Evolutionary conservation across 2,797 vertebrate genomes (phyloP), one percentile per base, ranked within the genome.

Genomic region (Lithobates sylvaticus): DNA sequence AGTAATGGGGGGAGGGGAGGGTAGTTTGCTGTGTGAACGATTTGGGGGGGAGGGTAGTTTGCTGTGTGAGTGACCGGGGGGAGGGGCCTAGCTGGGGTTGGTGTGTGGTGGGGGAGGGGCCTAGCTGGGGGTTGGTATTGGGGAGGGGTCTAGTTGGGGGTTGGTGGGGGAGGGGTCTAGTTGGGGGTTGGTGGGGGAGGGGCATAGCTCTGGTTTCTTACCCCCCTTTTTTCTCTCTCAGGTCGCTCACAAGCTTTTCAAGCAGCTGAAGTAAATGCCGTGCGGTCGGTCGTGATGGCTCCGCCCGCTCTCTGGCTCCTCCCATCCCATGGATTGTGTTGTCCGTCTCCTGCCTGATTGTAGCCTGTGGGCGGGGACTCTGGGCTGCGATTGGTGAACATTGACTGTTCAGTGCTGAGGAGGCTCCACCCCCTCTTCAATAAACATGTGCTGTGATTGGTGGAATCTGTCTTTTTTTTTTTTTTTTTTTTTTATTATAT

Each of bases 231-330:
- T 26, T 84, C 69, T 74, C 75, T 89, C 27, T 6, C 88, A 95
- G 94, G 94, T 95, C 84, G 92, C 94, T 86, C 93, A 94, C 87
- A 94, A 93, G 81, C 92, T 95, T 70, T 96, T 96, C 21, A 91
- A 85, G 78, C 92, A 89, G 78, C 86, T 96, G 91, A 95, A 95
- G 88, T 96, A 91, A 9, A 8, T 10, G 8, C 23, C 3, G 61
- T 10, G 93, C 86, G 3, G 16, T 10, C 32, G n/a, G 21, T 21
- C 50, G 2, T 54, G 50, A 32, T 54, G 50, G 3, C 50, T 15
- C 10, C 50, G 1, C 13, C 16, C 12, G 9, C 34, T 80, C 21
- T n/a, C n/a, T 6, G 58, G 18, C 4, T 64, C 23, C 5, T 65
- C 23, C 76, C 61, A 5, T 36, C 61, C 36, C 29, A 32, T 50